A percentile compares a stretch with the other conserved stretches of the same genome.
Conservation (phyloP, 2,797 vertebrate genomes). For the Fistularia tabacaria region DNA sequence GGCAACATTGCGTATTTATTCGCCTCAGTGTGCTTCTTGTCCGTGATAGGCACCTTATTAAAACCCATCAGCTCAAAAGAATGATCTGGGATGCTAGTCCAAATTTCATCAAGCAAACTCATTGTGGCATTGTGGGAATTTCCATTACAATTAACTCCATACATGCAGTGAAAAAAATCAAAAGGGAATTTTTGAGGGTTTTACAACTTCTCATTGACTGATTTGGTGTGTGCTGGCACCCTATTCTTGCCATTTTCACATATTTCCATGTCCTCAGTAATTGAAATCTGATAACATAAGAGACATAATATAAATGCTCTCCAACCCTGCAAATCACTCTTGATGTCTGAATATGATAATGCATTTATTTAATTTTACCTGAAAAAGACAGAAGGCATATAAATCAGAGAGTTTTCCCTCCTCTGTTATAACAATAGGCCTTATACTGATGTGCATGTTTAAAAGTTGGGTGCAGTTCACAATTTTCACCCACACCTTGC, state of each 20-base stretch:
- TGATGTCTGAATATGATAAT: conserved; percentile 6
- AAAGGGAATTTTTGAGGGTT: conserved; percentile 48
- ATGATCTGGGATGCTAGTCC: conserved; percentile 36
- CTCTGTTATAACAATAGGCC: not conserved
- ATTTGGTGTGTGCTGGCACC: conserved; percentile 6
- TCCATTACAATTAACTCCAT: conserved; percentile 36
- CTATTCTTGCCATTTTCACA: conserved; percentile 24
- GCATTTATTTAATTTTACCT: conserved; percentile 5
- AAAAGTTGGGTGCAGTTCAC: not conserved
- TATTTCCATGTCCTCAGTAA: conserved; percentile 13
- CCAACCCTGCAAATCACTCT: conserved; percentile 1
- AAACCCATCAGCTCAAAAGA: conserved; percentile 41
- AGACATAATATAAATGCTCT: conserved; percentile 12
- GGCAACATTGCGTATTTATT: conserved; percentile 32
- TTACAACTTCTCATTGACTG: conserved; percentile 52
- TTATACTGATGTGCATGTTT: too few species aligned
- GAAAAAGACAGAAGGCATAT: not conserved
- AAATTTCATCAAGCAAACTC: conserved; percentile 39
- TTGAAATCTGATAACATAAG: conserved; percentile 22
- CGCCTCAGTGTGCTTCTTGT: conserved; percentile 37
- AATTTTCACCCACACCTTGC: conserved; percentile 29
- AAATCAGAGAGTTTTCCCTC: not conserved
- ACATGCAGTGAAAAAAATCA: conserved; percentile 36
- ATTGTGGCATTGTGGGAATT: conserved; percentile 10
- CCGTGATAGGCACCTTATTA: conserved; percentile 53